phyloP scores from a whole-genome alignment of 2,797 vertebrate genomes.

The Borostomias antarcticus region DNA sequence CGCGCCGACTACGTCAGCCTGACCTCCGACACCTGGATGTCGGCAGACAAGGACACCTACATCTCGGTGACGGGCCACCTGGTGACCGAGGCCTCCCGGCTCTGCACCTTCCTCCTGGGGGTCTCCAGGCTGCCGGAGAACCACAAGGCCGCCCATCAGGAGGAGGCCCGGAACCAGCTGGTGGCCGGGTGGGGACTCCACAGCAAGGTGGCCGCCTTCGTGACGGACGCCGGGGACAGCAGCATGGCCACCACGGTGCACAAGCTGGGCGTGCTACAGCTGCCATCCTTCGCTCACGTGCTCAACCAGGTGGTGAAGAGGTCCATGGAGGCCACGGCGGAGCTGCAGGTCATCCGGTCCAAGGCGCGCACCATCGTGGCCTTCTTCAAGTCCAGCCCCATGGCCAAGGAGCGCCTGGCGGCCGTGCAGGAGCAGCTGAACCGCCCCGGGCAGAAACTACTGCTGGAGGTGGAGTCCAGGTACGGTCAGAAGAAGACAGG shows the following conservation, averaged over 20 bases:
- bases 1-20: constrained; percentile 14
- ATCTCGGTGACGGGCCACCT: constrained; percentile 23
- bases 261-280: constrained; percentile 7
- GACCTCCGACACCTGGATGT: constrained; percentile 27
- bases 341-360: constrained; percentile 9
- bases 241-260: constrained; percentile 7
- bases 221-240: constrained; percentile 6
- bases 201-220: constrained; percentile 5
- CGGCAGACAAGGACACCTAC: constrained; percentile 8
- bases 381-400: constrained; percentile 15
- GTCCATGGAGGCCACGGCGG: constrained; percentile 13
- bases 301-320: constrained; percentile 24
- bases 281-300: constrained; percentile 18
- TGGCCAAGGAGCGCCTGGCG: constrained; percentile 15
- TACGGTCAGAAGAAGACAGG: neutral
- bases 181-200: constrained; percentile 13
- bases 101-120: constrained; percentile 20
- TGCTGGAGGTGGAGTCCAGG: constrained; percentile 12
- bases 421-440: constrained; percentile 21
- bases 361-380: constrained; percentile 4
- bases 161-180: constrained; percentile 18
- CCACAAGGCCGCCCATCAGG: constrained; percentile 8
- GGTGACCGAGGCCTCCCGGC: constrained; percentile 5
- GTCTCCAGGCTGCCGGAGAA: constrained; percentile 17
- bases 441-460: constrained; percentile 5